Conservation (phyloP, 2,797 vertebrate species). For the Gila robusta region DNA sequence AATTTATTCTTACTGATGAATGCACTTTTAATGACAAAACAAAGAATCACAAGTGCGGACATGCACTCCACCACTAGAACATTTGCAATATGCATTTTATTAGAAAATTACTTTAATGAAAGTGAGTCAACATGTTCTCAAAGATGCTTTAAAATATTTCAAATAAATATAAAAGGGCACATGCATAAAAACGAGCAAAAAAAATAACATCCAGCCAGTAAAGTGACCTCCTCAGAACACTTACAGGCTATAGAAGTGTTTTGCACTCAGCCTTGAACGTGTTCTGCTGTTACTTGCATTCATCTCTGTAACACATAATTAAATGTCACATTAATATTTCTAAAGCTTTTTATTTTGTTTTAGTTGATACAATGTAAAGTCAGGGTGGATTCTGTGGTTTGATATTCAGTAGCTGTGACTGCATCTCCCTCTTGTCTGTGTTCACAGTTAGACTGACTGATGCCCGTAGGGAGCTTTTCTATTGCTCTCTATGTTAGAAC, state of each 20-base stretch:
- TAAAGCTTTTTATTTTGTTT: background rate
- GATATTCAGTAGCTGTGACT: constrained; percentile 36
- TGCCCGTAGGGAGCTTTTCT: constrained; percentile 27
- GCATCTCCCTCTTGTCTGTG: constrained; percentile 24
- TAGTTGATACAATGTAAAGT: background rate
- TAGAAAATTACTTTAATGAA: background rate
- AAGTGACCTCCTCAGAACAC: background rate
- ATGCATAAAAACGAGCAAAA: background rate
- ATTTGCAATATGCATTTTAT: constrained; percentile 3
- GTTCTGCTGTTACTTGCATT: constrained; percentile 2
- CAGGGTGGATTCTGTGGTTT: constrained; percentile 12
- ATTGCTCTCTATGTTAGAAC: constrained; percentile 1
- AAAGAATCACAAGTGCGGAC: background rate
- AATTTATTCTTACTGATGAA: background rate
- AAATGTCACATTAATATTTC: constrained; percentile 3
- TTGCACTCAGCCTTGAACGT: background rate
- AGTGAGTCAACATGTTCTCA: background rate
- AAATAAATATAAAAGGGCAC: background rate
- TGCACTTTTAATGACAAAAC: background rate
- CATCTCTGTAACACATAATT: constrained; percentile 11
- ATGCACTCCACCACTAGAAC: background rate
- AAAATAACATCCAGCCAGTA: background rate
- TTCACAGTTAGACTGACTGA: constrained; percentile 23
- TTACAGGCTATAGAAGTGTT: constrained; percentile 21
- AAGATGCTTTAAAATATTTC: background rate